These are phyloP conservation scores for Plusia festucae DNA, from an alignment of 2,888 invertebrate genomes.

Conservation along the genomic window DNA sequence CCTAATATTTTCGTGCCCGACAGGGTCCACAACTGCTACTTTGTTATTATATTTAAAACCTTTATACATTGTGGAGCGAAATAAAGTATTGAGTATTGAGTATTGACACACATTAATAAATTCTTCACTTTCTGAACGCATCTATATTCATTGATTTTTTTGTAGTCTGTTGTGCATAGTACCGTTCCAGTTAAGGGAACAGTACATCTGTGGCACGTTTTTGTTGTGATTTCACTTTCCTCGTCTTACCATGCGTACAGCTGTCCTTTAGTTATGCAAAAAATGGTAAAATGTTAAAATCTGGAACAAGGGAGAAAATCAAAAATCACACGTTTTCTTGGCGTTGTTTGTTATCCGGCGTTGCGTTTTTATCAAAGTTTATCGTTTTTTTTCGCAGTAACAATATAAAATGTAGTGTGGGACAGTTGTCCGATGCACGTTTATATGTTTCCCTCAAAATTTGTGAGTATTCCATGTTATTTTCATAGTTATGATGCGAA, in stretches of 20 bases:
- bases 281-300: background rate
- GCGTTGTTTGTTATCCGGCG: conserved; percentile 87
- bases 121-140: conserved; percentile 35
- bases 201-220: conserved; percentile 12
- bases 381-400: conserved; percentile 76
- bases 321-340: conserved; percentile 87
- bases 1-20: too few relatives aligned
- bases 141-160: conserved; percentile 52
- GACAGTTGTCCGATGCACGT: conserved; percentile 70
- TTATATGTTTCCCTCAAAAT: conserved; percentile 73
- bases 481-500: conserved; percentile 40
- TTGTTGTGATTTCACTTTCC: conserved; percentile 30
- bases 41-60: too few relatives aligned
- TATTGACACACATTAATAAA: too few relatives aligned
- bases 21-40: too few relatives aligned
- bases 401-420: conserved; percentile 82
- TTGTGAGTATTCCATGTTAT: conserved; percentile 73
- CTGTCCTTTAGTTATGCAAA: conserved; percentile 43
- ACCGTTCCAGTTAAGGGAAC: conserved; percentile 31
- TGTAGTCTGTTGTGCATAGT: conserved; percentile 38
- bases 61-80: too few relatives aligned
- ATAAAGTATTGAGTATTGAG: too few relatives aligned
- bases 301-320: conserved; percentile 65
- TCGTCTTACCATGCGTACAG: conserved; percentile 13
- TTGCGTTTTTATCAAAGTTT: conserved; percentile 80